Evolutionary conservation across 1,140 invertebrate species (phyloP), one percentile per base, ranked within the genome.

Genomic region (Drosophila busckii): DNA sequence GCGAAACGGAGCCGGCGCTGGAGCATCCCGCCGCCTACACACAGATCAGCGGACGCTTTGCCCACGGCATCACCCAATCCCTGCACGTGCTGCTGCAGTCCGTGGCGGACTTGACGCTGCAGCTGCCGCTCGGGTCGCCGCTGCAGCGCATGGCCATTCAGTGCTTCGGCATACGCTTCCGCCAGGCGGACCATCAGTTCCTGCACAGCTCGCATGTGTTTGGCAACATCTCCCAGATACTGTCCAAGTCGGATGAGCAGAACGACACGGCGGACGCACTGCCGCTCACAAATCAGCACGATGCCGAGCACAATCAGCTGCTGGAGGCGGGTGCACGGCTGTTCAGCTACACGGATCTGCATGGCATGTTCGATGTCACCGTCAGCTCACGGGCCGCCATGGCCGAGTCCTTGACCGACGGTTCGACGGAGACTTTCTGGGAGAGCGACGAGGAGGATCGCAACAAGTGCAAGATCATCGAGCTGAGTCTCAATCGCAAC

Each of bases 341-440:
- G 2, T 37, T 76, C 0, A 69, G 49, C 42, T 87, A 85, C 4
- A 83, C 67, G 0, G 86, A 87, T 29, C 55, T 87, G 6, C 56
- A 64, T 0, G 86, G 84, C 1, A 87, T 86, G 70, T 87, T 87
- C 19, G 84, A 87, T 34, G 76, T 87, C 1, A 95, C 94, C 61
- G 94, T 96, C 0, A 98, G 97, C 0, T 98, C 96, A 66, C 90
- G 97, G 1, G 94, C 94, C 70, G 96, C 96, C 2, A 97, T 99
- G 96, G 92, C 97, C 12, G 93, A 92, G 1, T 97, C 96, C 80
- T 89, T 99, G 4, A 95, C 93, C 0, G 98, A 99, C 87, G 94
- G 94, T 68, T 97, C 96, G 1, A 98, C 97, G 0, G 98, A 99
- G 88, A 99, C 98, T 0, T 99, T 99, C 88, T 99, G 98, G 98